Evolutionary conservation across 2,113 vertebrate genomes (phyloP), one percentile per base, ranked within the genome.

Genomic region (Limnothrissa miodon): DNA sequence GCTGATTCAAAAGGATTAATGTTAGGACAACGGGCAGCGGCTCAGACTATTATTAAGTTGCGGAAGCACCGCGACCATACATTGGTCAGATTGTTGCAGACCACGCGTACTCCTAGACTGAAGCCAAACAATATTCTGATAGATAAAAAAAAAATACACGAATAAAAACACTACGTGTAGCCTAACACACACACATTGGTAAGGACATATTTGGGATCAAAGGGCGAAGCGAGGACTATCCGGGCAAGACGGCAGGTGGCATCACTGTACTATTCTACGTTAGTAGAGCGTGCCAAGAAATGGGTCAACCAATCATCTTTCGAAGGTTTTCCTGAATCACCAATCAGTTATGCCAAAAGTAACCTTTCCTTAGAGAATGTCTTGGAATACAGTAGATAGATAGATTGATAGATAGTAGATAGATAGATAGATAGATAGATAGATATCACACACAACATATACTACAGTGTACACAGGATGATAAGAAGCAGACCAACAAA

Each of bases 241-340:
- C 36, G 29, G 29, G 25, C 66, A 5, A 33, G 36, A 83, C 82
- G 9, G 81, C 82, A 83, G 74, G 82, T 79, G 82, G 74, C 81
- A 82, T 74, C 81, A 29, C 44, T 17, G 48, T 45, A 19, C 36
- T 21, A 48, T 36, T 66, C 10, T 33, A 36, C 59, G 45, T 39
- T 42, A 17, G 81, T 78, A 4, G 53, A 25, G 42, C 9, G 10
- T 33, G 74, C 66, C 66, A 74, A 80, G 46, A 83, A 83, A 79
- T 83, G 46, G 82, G 82, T 79, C 82, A 83, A 42, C 82, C 82
- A 83, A 83, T 83, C 82, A 45, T 33, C 51, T 36, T 39, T 9
- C 51, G 39, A 56, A 15, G 42, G 3, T 11, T 19, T 39, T 36
- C 7, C 19, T 51, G 15, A 36, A 17, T 56, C 39, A 39, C 82